These are phyloP conservation scores for Scaptomyza caliginosa DNA, from an alignment of 2,888 invertebrate species.

Conservation along the genomic window DNA sequence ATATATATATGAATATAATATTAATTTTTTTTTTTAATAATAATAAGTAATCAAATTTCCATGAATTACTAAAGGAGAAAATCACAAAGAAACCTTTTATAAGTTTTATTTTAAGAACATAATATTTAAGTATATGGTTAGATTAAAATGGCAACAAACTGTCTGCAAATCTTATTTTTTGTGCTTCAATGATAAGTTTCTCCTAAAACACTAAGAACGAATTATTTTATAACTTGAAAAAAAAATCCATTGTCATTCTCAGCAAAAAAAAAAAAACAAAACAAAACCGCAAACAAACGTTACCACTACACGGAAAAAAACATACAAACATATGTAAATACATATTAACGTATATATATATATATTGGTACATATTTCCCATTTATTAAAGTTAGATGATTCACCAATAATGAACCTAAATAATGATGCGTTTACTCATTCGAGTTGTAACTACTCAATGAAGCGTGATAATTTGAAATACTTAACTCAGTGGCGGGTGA, in stretches of 20 bases:
- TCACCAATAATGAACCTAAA: constrained; percentile 63
- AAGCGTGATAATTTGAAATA: constrained; percentile 74
- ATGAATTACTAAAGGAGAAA: constrained; percentile 79
- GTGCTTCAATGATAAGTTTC: constrained; percentile 77
- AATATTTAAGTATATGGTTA: constrained; percentile 66
- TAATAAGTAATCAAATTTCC: constrained; percentile 76
- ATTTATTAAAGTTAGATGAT: constrained; percentile 75
- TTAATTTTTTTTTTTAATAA: constrained; percentile 69
- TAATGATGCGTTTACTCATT: constrained; percentile 67
- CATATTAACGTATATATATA: constrained; percentile 49
- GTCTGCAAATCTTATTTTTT: constrained; percentile 73
- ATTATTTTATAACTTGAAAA: constrained; percentile 51
- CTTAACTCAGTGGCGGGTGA: constrained; percentile 78
- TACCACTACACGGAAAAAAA: constrained; percentile 43
- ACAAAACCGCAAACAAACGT: too few relatives aligned
- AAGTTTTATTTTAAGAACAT: constrained; percentile 72
- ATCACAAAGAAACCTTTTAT: constrained; percentile 78
- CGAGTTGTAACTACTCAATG: constrained; percentile 60
- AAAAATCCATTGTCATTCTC: constrained; percentile 49
- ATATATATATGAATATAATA: constrained; percentile 41
- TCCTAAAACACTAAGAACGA: constrained; percentile 55
- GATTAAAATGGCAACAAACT: constrained; percentile 69
- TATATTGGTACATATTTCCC: constrained; percentile 59
- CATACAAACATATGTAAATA: constrained; percentile 55
- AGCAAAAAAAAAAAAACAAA: constrained; percentile 16